Percentiles rank a stretch among this genome's conserved stretches.
These are phyloP conservation scores for Centropristis striata DNA, from an alignment of 2,113 vertebrate species.

Conservation along the genomic window DNA sequence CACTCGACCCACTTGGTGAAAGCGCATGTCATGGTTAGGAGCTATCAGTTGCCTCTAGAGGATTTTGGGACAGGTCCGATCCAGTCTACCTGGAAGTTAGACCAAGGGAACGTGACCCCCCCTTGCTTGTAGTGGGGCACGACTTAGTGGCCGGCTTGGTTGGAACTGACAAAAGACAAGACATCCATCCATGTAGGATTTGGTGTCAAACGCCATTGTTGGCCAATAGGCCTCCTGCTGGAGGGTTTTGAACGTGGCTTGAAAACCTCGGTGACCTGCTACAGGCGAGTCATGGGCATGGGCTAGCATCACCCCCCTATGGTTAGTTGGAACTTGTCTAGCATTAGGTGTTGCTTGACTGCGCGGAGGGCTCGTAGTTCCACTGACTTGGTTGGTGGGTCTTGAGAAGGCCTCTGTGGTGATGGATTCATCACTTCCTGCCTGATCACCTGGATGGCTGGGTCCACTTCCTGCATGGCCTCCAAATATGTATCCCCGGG, in stretches of 20 bases:
- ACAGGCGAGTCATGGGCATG: too few relatives aligned
- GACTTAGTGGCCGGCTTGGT: background rate
- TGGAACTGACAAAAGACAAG: background rate
- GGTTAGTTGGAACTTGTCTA: background rate
- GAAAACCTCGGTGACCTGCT: too few relatives aligned
- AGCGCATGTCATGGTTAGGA: background rate
- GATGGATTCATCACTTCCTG: background rate
- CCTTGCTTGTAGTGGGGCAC: too few relatives aligned
- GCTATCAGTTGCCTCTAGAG: background rate
- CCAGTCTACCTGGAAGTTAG: too few relatives aligned
- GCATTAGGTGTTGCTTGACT: background rate
- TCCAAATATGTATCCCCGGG: background rate
- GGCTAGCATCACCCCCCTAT: too few relatives aligned
- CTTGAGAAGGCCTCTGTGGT: too few relatives aligned
- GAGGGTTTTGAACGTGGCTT: too few relatives aligned
- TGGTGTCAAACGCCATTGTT: too few relatives aligned
- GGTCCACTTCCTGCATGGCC: background rate
- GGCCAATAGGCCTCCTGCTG: background rate
- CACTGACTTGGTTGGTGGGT: background rate
- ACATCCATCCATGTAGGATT: too few relatives aligned
- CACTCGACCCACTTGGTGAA: background rate
- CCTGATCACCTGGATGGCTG: background rate
- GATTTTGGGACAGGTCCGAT: background rate
- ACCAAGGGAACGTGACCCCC: too few relatives aligned
- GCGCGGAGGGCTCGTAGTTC: background rate